A percentile compares a stretch with the other conserved stretches of the same genome.
These are phyloP conservation scores for Lochmaea crataegi DNA, from an alignment of 2,888 invertebrate species.

Conservation along the genomic window DNA sequence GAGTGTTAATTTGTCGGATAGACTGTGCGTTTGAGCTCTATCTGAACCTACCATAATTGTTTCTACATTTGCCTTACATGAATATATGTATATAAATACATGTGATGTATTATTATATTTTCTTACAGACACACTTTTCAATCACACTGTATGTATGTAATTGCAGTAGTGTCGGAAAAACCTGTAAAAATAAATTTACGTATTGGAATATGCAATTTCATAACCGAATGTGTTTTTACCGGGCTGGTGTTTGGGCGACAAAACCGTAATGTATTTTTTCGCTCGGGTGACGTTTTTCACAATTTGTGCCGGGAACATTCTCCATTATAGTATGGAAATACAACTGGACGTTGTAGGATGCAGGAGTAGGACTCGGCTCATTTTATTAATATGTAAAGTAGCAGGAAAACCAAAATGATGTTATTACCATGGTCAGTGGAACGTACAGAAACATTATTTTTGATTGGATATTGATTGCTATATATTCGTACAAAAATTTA, in stretches of 20 bases:
- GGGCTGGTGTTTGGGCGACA: no score
- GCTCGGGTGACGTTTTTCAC: constrained; percentile 49
- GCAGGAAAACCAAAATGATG: constrained; percentile 45
- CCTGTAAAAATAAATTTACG: constrained; percentile 7
- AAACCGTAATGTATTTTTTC: constrained; percentile 46
- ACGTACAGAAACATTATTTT: constrained; percentile 26
- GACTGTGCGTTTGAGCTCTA: no score
- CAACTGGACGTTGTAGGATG: constrained; percentile 23
- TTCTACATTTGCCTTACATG: no score
- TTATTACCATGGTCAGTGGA: constrained; percentile 39
- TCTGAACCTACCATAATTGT: no score
- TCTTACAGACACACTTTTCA: not conserved
- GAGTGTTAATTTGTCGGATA: no score
- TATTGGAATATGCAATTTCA: constrained; percentile 13
- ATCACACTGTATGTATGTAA: not conserved
- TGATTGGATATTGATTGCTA: constrained; percentile 49
- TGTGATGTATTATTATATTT: not conserved
- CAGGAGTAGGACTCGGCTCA: constrained; percentile 41
- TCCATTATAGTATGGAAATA: constrained; percentile 54
- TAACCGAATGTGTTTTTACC: constrained; percentile 13
- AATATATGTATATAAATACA: no score
- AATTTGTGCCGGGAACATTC: constrained; percentile 49
- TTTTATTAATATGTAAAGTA: constrained; percentile 54
- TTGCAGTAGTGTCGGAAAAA: not conserved
- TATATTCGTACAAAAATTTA: constrained; percentile 11